Evolutionary conservation across 2,113 vertebrate genomes (phyloP).

Genomic region (Notiomystis cincta): DNA sequence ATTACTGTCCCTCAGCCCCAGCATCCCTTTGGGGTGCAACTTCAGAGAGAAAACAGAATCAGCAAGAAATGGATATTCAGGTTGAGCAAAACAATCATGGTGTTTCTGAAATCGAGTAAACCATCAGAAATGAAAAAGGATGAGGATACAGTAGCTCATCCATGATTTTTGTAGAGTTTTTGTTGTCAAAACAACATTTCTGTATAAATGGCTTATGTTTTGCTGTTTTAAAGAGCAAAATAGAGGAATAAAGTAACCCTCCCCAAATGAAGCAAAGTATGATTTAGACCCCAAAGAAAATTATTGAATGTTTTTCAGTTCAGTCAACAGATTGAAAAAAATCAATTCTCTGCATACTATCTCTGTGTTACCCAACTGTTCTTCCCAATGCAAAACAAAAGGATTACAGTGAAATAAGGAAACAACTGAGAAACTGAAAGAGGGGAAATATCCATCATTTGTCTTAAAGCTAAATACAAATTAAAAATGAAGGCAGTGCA

Average conservation of each 20-base stretch:
- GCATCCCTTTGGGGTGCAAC: background rate
- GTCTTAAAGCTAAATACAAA: background rate
- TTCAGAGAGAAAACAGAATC: background rate
- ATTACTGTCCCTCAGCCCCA: background rate
- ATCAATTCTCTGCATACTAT: background rate
- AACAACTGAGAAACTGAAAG: background rate
- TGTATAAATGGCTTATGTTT: background rate
- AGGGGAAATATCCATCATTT: background rate
- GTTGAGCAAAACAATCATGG: background rate
- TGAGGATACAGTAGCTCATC: background rate
- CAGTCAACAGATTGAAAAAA: background rate
- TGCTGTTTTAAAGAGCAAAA: background rate
- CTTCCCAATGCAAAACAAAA: conserved; percentile 7
- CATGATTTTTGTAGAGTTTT: background rate
- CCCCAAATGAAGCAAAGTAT: background rate
- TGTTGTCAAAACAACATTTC: background rate
- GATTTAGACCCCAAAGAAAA: background rate
- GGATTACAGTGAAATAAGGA: background rate
- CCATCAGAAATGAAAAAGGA: background rate
- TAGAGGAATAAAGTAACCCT: background rate
- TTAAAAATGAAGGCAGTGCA: background rate
- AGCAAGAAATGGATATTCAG: background rate
- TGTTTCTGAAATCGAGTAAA: background rate
- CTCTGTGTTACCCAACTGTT: background rate
- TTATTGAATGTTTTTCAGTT: background rate